Conservation (phyloP, 1,140 invertebrate species). For the Pygmarrhopalites habei region DNA sequence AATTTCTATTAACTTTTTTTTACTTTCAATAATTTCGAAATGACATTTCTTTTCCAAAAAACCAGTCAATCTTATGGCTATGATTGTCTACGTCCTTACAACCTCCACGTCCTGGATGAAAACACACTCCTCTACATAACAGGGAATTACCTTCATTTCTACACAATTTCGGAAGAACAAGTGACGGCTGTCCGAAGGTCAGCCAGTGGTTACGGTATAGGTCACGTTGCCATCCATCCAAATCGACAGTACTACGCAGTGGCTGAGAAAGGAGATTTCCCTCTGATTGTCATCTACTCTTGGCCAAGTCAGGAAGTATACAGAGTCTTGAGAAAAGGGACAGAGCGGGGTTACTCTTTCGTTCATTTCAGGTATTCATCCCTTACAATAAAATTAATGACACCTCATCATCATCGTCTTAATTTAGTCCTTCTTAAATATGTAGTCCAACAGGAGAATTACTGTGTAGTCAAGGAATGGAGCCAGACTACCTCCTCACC, state of each 20-base stretch:
- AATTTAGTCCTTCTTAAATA: neutral
- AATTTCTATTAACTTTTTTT: neutral
- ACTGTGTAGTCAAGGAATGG: slow-evolving; percentile 70
- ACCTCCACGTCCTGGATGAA: slow-evolving; percentile 65
- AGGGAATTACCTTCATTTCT: slow-evolving; percentile 70
- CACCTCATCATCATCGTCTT: neutral
- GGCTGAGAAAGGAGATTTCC: slow-evolving; percentile 59
- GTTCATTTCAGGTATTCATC: slow-evolving; percentile 62
- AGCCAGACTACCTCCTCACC: slow-evolving; percentile 77
- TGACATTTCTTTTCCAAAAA: neutral
- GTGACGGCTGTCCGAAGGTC: slow-evolving; percentile 61
- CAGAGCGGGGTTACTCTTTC: slow-evolving; percentile 59
- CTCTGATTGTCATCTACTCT: slow-evolving; percentile 71
- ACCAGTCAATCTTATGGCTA: slow-evolving; percentile 77
- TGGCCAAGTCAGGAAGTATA: slow-evolving; percentile 69
- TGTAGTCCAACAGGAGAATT: slow-evolving; percentile 66
- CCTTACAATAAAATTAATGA: neutral
- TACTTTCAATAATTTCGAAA: neutral
- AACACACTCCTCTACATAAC: slow-evolving; percentile 66
- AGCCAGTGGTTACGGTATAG: slow-evolving; percentile 66
- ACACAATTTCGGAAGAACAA: slow-evolving; percentile 56
- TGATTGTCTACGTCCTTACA: slow-evolving; percentile 69
- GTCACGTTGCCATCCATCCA: slow-evolving; percentile 69
- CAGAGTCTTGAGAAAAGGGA: slow-evolving; percentile 64
- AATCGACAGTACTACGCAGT: slow-evolving; percentile 63